Base-by-base conservation (phyloP, 2,888 invertebrate genomes). In the Coleophora flavipennella region DNA sequence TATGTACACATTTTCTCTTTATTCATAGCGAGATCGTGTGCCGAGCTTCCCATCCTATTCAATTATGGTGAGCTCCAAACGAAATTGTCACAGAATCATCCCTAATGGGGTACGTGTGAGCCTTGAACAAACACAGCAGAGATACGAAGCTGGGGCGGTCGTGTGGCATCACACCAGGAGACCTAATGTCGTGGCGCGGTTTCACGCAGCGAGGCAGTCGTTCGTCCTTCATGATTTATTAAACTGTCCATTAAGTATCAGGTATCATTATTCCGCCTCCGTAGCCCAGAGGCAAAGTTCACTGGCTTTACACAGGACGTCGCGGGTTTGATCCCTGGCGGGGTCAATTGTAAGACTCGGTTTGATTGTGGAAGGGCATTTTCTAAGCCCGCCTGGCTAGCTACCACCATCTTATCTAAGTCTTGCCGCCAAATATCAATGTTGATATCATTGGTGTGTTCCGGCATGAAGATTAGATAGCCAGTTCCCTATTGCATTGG, bases 161-260 rank as follows among this genome's bases (percentile, higher is more conserved):
- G 78, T 72, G 80, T 77, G 83, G 62, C 76, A 62, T 64, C 78
- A 54, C 81, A 59, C 67, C 77, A 67, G 79, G 83, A 70, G 74
- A 63, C 65, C 72, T 67, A 64, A 77, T 78, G 75, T 71, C 68
- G 65, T 70, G 55, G 63, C 54, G 59, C 53, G 55, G 58, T 55
- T 61, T 59, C 67, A 64, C 64, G 65, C 70, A 50, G 67, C 50
- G 55, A 58, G 53, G 53, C 49, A 51, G 67, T 67, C 62, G 54
- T 49, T 50, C 67, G 54, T 49, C 50, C 67, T 69, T 62, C 58
- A 63, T 61, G 55, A 57, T 65, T 60, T 66, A 71, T 75, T 67
- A 65, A 73, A 67, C 55, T 55, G 45, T 53, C 55, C 59, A 57
- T 67, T 70, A 64, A 57, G 48, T 53, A 56, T 56, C 49, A 56